phyloP scores from a whole-genome alignment of 2,888 invertebrate genomes.

The Belgica antarctica region DNA sequence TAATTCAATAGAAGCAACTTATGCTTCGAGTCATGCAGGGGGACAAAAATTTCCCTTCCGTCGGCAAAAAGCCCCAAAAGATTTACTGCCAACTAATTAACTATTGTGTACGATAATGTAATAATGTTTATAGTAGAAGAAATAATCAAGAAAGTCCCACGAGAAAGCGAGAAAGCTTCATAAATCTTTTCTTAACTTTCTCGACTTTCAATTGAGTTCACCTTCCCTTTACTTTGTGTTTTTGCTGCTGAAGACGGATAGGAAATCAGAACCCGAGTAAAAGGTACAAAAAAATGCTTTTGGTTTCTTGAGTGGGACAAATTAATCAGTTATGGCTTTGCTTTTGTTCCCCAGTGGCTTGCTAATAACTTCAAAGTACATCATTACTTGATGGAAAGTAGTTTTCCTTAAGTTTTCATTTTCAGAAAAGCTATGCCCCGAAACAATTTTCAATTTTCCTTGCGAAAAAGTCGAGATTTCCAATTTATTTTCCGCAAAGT shows the following conservation, averaged over 20 bases:
- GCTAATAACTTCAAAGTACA: neutral
- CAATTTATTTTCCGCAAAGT: conserved; percentile 12
- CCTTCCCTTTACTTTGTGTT: conserved; percentile 19
- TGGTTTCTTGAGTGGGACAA: neutral
- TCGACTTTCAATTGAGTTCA: conserved; percentile 28
- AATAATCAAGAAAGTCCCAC: conserved; percentile 28
- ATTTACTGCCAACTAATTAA: conserved; percentile 23
- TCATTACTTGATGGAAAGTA: neutral
- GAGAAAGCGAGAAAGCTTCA: neutral
- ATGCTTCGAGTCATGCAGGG: neutral
- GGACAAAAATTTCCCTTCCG: neutral
- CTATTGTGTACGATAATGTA: conserved; percentile 28
- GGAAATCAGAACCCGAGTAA: conserved; percentile 13
- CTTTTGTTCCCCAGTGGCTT: neutral
- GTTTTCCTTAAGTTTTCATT: neutral
- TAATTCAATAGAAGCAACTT: conserved; percentile 12
- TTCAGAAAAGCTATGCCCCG: neutral
- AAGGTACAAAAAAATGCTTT: neutral
- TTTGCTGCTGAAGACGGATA: neutral
- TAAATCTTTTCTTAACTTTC: neutral
- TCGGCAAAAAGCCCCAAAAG: neutral
- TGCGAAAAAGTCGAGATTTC: neutral
- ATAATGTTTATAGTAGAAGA: conserved; percentile 23
- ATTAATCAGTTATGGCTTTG: neutral
- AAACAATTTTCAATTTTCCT: neutral